Evolutionary conservation across 2,797 vertebrate genomes (phyloP).

Genomic region (Schizopygopsis malacanthus): DNA sequence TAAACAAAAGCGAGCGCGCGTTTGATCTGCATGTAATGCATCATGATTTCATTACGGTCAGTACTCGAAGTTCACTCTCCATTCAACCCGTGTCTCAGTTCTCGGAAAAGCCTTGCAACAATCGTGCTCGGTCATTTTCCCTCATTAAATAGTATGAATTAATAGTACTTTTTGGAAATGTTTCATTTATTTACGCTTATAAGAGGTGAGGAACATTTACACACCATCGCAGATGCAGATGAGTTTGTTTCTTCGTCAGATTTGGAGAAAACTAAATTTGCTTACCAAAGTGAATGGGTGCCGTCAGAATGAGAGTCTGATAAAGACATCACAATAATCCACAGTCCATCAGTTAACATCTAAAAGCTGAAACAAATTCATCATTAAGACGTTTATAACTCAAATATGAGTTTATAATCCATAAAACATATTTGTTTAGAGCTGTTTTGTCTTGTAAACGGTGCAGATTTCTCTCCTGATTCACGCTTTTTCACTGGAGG

Average conservation of each 20-base stretch:
- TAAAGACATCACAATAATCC: neutral
- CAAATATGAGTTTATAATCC: neutral
- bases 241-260: neutral
- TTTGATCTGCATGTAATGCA: slow-evolving; percentile 71
- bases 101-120: slow-evolving; percentile 50
- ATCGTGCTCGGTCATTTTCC: neutral
- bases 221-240: neutral
- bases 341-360: neutral
- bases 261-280: neutral
- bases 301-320: neutral
- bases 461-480: neutral
- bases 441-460: neutral
- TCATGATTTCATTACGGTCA: slow-evolving; percentile 72
- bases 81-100: slow-evolving; percentile 49
- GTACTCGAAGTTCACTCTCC: slow-evolving; percentile 55
- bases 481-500: neutral
- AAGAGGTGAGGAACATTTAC: neutral
- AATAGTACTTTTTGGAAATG: neutral
- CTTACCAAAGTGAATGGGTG: neutral
- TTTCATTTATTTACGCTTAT: neutral
- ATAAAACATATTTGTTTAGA: neutral
- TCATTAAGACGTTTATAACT: neutral
- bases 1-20: slow-evolving; percentile 57
- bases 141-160: neutral
- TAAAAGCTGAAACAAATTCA: neutral